phyloP scores from a whole-genome alignment of 1,140 invertebrate genomes.

The Lucilia cuprina region DNA sequence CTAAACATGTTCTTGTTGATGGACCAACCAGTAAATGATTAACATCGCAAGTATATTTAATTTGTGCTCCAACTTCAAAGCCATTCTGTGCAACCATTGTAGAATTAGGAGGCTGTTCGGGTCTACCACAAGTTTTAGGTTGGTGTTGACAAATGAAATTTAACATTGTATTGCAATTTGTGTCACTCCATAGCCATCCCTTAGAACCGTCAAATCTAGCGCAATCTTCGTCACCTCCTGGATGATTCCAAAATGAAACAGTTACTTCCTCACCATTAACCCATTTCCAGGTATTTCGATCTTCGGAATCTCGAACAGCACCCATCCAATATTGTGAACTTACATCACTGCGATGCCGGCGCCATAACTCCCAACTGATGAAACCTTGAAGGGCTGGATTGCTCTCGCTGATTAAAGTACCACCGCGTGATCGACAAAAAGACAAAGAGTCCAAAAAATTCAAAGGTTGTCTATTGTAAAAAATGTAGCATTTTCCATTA shows the following conservation, averaged over 20 bases:
- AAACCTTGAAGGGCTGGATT: conserved; percentile 94
- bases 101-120: conserved; percentile 92
- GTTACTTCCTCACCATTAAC: conserved; percentile 85
- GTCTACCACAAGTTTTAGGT: conserved; percentile 86
- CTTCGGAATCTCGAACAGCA: conserved; percentile 80
- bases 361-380: conserved; percentile 93
- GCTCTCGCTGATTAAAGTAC: conserved; percentile 89
- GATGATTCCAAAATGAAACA: conserved; percentile 91
- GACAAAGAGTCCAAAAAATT: conserved; percentile 81
- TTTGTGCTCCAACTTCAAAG: conserved; percentile 84
- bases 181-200: conserved; percentile 95
- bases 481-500: conserved; percentile 96
- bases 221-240: conserved; percentile 83
- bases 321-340: conserved; percentile 96
- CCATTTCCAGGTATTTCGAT: conserved; percentile 89
- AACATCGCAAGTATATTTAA: conserved; percentile 86
- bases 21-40: conserved; percentile 89
- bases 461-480: conserved; percentile 87
- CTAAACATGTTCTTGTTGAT: conserved; percentile 80
- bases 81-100: conserved; percentile 75
- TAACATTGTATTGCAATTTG: conserved; percentile 82
- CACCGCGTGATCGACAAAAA: conserved; percentile 81
- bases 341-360: conserved; percentile 86
- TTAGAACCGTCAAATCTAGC: conserved; percentile 90
- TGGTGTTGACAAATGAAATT: conserved; percentile 96